phyloP scores from a whole-genome alignment of 1,140 invertebrate species.

The Zaprionus capensis region DNA sequence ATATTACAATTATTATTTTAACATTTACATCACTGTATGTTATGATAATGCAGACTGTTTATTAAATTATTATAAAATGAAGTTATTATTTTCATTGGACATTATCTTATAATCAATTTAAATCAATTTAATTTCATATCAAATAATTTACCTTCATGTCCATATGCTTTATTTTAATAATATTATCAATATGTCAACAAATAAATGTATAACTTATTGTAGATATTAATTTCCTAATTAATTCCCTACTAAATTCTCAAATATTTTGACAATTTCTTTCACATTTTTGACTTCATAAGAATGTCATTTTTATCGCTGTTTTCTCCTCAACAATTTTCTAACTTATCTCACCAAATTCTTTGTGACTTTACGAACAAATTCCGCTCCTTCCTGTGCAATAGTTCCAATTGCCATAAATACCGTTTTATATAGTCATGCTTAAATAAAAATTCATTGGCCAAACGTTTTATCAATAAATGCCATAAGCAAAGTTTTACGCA shows the following conservation, averaged over 20 bases:
- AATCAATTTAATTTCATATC: no score
- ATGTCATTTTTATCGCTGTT: background rate
- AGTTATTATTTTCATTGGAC: no score
- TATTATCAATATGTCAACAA: no score
- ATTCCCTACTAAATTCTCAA: background rate
- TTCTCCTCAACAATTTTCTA: background rate
- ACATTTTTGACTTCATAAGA: background rate
- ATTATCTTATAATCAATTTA: no score
- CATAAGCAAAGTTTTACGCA: conserved; percentile 77
- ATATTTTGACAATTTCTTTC: background rate
- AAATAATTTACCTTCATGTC: no score
- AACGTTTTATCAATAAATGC: conserved; percentile 82
- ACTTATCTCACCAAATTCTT: background rate
- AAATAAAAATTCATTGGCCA: conserved; percentile 78
- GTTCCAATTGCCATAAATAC: conserved; percentile 35
- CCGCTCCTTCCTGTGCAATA: background rate
- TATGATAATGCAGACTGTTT: no score
- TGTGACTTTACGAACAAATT: conserved; percentile 2
- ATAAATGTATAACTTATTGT: no score
- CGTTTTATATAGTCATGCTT: conserved; percentile 38
- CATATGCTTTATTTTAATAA: no score
- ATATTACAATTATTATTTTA: no score
- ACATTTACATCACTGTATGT: no score
- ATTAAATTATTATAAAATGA: no score
- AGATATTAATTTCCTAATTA: no score